Base-by-base conservation (phyloP, 2,797 vertebrate species). In the Manis javanica region DNA sequence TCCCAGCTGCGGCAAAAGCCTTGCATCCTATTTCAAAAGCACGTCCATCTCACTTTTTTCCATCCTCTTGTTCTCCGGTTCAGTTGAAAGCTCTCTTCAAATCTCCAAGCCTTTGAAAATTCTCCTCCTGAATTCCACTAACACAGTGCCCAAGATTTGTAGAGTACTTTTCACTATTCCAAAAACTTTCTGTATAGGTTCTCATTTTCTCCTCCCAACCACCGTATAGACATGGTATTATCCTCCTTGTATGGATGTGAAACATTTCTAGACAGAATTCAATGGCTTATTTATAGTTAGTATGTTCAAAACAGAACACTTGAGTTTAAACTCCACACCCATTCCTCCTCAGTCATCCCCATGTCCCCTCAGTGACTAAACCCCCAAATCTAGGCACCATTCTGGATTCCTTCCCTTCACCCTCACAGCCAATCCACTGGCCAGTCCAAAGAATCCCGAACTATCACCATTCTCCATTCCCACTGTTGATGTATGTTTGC, bases 161-260 rank as follows among this genome's bases (percentile, higher is more conserved):
- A 79, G 72, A 68, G 31, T 31, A 42, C 29, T 85, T 91, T 95
- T 59, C 53, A 59, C 16, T 63, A 29, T 64, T 69, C 46, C 24
- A 23, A 88, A 85, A 84, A 74, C 37, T 93, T 93, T 93, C 21
- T 23, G 46, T 69, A 51, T 1, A 49, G 24, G 31, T 93, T 96
- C 81, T 55, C 19, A 13, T 63, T 57, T 79, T 59, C 53, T 75
- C 59, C 49, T 87, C 63, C 69, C 74, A 93, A 61, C 16, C 11
- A 77, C 21, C 3, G 8, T 46, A 79, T 26, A 46, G 16, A 53
- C 31, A 69, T 6, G 46, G 89, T 57, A 37, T 68, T 71, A 81
- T 19, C n/a, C 37, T 53, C 87, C 71, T 46, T 64, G 68, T 64
- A 88, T 7, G 89, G 82, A 72, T 61, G 18, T 0, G 18, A 63